phyloP scores from a whole-genome alignment of 2,888 invertebrate species.

The Pristionchus entomophagus region DNA sequence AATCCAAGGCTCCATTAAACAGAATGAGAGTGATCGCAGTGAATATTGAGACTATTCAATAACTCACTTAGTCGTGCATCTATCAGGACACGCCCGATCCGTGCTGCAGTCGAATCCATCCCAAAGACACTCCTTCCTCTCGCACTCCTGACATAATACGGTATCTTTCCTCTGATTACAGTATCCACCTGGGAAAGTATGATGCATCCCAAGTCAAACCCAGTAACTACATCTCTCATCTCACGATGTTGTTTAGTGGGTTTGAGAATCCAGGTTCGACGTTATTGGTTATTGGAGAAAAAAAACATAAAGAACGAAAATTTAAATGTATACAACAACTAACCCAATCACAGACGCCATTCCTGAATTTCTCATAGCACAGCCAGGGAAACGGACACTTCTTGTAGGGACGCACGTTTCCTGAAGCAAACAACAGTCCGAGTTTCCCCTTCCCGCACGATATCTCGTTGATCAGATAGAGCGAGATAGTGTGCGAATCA shows the following conservation, averaged over 20 bases:
- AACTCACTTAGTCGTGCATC: not conserved
- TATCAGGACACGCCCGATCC: not conserved
- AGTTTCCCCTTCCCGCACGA: not conserved
- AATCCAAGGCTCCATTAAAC: no score
- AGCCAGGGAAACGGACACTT: not conserved
- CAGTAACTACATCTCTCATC: no score
- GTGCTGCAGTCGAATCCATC: conserved; percentile 5
- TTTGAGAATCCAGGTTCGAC: no score
- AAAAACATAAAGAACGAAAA: no score
- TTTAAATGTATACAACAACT: not conserved
- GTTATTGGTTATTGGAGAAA: no score
- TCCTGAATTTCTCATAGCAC: not conserved
- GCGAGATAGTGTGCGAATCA: no score
- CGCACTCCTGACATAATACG: not conserved
- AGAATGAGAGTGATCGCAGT: no score
- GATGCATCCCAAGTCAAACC: no score
- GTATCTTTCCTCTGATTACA: no score
- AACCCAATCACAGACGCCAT: conserved; percentile 22
- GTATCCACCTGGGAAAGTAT: no score
- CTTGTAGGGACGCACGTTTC: not conserved
- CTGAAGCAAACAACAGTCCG: not conserved
- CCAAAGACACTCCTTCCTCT: not conserved
- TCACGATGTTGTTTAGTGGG: no score
- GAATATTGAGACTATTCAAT: not conserved
- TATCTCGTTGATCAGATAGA: no score